These are phyloP conservation scores for Hemaris fuciformis DNA, from an alignment of 2,888 invertebrate species.

Conservation along the genomic window DNA sequence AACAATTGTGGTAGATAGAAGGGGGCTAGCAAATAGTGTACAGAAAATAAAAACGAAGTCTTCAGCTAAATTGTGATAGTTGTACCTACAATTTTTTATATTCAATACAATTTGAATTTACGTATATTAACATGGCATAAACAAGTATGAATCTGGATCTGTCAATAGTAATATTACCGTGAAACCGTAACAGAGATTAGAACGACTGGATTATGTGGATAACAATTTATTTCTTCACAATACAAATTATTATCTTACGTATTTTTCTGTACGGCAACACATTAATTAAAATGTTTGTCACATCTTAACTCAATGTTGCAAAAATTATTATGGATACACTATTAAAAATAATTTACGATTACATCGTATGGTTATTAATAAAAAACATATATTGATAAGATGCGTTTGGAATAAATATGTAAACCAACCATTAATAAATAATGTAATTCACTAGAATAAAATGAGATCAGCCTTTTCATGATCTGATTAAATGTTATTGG, in stretches of 20 bases:
- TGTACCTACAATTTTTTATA: background rate
- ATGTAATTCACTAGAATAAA: background rate
- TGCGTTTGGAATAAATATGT: background rate
- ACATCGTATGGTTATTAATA: background rate
- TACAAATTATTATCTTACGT: too few relatives aligned
- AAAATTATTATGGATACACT: background rate
- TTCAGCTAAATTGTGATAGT: background rate
- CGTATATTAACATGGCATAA: background rate
- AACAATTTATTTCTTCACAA: too few relatives aligned
- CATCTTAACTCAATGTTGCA: background rate
- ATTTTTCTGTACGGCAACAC: background rate
- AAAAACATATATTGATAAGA: background rate
- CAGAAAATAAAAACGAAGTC: background rate
- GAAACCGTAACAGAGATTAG: background rate
- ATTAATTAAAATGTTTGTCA: background rate
- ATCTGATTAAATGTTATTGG: too few relatives aligned
- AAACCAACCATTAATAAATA: background rate
- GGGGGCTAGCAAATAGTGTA: background rate
- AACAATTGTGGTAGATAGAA: background rate
- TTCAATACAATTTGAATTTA: background rate
- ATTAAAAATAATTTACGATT: background rate
- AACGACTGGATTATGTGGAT: background rate
- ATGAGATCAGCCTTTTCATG: background rate
- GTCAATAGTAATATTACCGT: background rate
- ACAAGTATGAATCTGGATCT: background rate